phyloP scores from a whole-genome alignment of 2,888 invertebrate genomes.

The Aphidius colemani region DNA sequence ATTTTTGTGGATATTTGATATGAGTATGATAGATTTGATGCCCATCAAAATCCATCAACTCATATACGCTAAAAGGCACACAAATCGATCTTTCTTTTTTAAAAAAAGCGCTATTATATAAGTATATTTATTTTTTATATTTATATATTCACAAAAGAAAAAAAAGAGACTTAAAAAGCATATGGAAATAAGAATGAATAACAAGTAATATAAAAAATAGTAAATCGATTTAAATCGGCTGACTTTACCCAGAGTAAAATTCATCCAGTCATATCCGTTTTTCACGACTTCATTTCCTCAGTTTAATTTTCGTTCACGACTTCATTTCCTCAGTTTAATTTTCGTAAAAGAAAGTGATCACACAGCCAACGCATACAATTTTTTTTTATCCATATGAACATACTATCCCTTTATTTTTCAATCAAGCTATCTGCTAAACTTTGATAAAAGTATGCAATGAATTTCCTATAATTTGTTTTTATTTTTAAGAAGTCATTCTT shows the following conservation, averaged over 20 bases:
- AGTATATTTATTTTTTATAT: too few relatives aligned
- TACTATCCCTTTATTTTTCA: background rate
- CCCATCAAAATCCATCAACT: too few relatives aligned
- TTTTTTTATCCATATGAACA: conserved; percentile 2
- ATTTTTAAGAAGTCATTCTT: too few relatives aligned
- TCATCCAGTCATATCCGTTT: conserved; percentile 26
- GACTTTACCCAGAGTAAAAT: background rate
- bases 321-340: conserved; percentile 23
- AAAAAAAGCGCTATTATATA: too few relatives aligned
- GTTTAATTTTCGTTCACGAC: conserved; percentile 22
- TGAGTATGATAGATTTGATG: too few relatives aligned
- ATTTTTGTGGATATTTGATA: background rate
- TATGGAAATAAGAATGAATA: background rate
- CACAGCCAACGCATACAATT: conserved; percentile 8
- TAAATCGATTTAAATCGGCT: conserved; percentile 10
- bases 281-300: conserved; percentile 20
- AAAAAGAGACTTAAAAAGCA: background rate
- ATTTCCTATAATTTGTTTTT: too few relatives aligned
- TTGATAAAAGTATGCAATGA: too few relatives aligned
- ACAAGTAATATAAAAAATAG: conserved; percentile 6
- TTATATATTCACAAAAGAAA: background rate
- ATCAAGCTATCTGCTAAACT: background rate
- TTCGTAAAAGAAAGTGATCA: conserved; percentile 16
- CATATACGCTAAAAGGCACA: too few relatives aligned
- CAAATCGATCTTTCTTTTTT: too few relatives aligned